Evolutionary conservation across 2,888 invertebrate genomes (phyloP).

Genomic region (Hyalella azteca): DNA sequence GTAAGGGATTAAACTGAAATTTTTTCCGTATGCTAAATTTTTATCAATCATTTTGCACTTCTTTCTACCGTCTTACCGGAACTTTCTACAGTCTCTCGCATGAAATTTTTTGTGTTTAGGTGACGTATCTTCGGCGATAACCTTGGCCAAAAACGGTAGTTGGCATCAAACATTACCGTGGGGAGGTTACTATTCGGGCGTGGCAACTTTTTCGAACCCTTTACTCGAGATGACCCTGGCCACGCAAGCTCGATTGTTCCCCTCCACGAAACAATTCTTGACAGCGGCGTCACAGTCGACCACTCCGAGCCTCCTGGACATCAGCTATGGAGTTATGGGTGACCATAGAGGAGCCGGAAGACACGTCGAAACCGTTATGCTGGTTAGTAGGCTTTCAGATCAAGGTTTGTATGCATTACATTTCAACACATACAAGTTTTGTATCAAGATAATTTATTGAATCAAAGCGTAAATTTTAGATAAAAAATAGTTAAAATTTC

Average conservation of each 20-base stretch:
- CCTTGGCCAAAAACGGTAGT: conserved; percentile 49
- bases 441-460: no score
- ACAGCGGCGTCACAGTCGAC: conserved; percentile 64
- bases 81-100: no score
- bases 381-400: no score
- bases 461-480: no score
- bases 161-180: conserved; percentile 53
- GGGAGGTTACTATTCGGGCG: conserved; percentile 46
- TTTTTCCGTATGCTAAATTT: no score
- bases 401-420: no score
- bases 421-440: no score
- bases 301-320: conserved; percentile 76
- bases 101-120: conserved; percentile 31
- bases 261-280: conserved; percentile 78
- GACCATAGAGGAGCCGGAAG: conserved; percentile 81
- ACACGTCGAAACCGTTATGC: conserved; percentile 72
- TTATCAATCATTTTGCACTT: no score
- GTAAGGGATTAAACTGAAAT: no score
- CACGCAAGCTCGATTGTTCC: conserved; percentile 87
- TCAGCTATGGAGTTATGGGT: conserved; percentile 77
- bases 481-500: no score
- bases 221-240: conserved; percentile 81
- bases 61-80: no score
- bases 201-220: conserved; percentile 44
- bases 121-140: conserved; percentile 43